Percentiles rank a stretch among this genome's conserved stretches.
Evolutionary conservation across 2,113 vertebrate species (phyloP).

Genomic region (Oryctolagus cuniculus): DNA sequence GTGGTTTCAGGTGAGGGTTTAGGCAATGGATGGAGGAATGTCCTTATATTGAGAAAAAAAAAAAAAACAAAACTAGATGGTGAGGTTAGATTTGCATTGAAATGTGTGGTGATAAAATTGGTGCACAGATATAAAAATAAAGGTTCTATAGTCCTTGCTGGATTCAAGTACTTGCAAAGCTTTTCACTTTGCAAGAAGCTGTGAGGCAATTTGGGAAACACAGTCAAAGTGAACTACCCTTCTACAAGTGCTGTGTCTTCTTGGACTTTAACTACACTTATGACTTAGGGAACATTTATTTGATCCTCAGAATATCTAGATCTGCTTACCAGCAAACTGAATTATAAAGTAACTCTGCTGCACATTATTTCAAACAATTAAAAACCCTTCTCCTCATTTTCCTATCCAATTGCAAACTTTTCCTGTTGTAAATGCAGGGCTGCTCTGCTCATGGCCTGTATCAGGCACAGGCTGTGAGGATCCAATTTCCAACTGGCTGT

Average conservation of each 20-base stretch:
- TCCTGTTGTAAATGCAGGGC: neutral
- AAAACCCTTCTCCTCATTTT: neutral
- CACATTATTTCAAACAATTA: constrained; percentile 53
- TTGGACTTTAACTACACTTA: neutral
- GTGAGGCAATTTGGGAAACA: neutral
- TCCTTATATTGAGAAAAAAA: neutral
- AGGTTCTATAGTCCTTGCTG: neutral
- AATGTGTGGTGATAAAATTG: constrained; percentile 16
- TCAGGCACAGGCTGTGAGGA: neutral
- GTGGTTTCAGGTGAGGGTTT: neutral
- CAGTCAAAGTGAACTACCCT: neutral
- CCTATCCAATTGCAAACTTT: neutral
- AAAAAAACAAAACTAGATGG: neutral
- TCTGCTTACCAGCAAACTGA: neutral
- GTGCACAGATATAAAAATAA: neutral
- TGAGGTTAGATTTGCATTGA: neutral
- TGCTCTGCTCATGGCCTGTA: neutral
- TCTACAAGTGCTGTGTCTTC: neutral
- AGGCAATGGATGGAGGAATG: neutral
- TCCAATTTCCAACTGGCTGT: neutral
- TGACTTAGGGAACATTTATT: neutral
- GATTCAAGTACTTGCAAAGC: neutral
- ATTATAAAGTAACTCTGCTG: neutral
- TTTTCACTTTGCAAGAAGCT: neutral
- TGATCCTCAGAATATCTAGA: neutral